Conservation (phyloP, 2,888 invertebrate species). For the Chouioia cunea region DNA sequence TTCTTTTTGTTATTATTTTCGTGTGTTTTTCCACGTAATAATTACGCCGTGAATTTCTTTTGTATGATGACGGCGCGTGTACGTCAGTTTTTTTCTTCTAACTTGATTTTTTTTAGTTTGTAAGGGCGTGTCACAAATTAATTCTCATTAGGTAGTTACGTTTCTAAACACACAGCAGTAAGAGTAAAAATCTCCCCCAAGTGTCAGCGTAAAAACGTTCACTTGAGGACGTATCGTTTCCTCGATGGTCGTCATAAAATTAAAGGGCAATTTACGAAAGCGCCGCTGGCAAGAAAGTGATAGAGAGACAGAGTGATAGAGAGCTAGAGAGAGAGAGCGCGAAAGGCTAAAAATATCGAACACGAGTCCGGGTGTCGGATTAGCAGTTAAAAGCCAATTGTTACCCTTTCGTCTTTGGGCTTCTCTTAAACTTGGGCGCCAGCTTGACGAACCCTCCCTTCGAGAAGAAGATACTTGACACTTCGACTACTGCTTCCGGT, state of each 20-base stretch:
- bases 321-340: neutral
- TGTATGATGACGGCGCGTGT: no score
- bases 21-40: slow-evolving; percentile 16
- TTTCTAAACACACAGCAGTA: no score
- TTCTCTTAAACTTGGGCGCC: slow-evolving; percentile 5
- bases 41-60: neutral
- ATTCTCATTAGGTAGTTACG: no score
- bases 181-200: neutral
- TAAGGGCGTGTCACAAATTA: neutral
- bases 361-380: slow-evolving; percentile 30
- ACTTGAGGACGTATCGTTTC: slow-evolving; percentile 15
- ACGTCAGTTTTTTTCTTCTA: neutral
- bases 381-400: slow-evolving; percentile 42
- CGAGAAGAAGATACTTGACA: slow-evolving; percentile 25
- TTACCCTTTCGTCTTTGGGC: slow-evolving; percentile 36
- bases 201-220: slow-evolving; percentile 18
- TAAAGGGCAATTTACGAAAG: slow-evolving; percentile 23
- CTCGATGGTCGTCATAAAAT: slow-evolving; percentile 17
- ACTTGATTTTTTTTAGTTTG: slow-evolving; percentile 1
- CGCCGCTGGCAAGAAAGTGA: neutral
- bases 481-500: slow-evolving; percentile 40
- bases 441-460: slow-evolving; percentile 12
- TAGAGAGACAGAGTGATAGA: no score
- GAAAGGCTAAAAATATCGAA: slow-evolving; percentile 41
- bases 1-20: slow-evolving; percentile 31